Evolutionary conservation across 2,888 invertebrate genomes (phyloP).

Genomic region (Periphyllus acericola): DNA sequence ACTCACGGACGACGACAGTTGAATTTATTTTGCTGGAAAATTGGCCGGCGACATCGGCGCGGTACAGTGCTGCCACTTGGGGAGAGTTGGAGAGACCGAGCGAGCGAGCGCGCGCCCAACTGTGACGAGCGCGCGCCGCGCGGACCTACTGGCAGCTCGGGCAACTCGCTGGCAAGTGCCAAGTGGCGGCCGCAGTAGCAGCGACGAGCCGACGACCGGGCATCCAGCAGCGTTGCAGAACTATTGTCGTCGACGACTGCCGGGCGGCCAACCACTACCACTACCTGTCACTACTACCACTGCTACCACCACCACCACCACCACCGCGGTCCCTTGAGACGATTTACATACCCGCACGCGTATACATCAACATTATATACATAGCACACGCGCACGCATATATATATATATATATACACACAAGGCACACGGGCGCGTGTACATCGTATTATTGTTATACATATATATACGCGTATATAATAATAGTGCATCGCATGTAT

Average conservation of each 20-base stretch:
- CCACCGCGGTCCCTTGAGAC: constrained; percentile 7
- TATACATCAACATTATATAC: too few relatives aligned
- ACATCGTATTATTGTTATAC: neutral
- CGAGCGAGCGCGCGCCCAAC: neutral
- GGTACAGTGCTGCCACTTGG: neutral
- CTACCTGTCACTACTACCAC: neutral
- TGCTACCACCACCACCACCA: neutral
- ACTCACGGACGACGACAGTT: too few relatives aligned
- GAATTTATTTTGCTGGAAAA: too few relatives aligned
- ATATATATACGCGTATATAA: neutral
- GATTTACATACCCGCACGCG: neutral
- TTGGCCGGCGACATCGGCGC: neutral
- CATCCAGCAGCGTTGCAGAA: too few relatives aligned
- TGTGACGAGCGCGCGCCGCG: too few relatives aligned
- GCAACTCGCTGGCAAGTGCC: too few relatives aligned
- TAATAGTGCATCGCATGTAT: neutral
- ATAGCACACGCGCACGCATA: too few relatives aligned
- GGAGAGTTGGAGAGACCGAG: neutral
- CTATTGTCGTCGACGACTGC: too few relatives aligned
- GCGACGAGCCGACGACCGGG: too few relatives aligned
- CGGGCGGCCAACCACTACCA: neutral
- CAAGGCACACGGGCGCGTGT: neutral
- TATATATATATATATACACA: neutral
- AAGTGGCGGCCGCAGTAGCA: too few relatives aligned
- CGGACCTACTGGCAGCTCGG: neutral